Evolutionary conservation across 2,113 vertebrate species (phyloP).

Genomic region (Phyllopteryx taeniolatus): DNA sequence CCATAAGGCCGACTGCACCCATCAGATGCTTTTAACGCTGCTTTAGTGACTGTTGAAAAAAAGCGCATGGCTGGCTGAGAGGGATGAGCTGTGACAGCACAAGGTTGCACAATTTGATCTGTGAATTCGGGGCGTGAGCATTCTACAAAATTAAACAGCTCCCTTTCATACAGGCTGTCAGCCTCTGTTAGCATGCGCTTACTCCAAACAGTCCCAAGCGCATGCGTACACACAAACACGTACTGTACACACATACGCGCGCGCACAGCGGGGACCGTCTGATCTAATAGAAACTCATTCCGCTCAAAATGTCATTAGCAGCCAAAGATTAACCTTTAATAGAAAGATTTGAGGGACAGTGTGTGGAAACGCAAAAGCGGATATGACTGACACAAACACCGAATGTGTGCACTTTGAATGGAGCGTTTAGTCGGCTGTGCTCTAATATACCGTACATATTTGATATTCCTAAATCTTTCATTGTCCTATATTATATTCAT

Average conservation of each 20-base stretch:
- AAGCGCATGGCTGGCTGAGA: conserved; percentile 4
- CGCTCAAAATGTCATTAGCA: conserved; percentile 8
- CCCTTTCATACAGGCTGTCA: conserved; percentile 6
- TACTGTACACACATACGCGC: not conserved
- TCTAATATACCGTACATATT: not conserved
- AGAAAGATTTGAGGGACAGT: not conserved
- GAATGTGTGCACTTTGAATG: not conserved
- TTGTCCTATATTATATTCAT: not conserved
- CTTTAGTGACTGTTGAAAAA: not conserved
- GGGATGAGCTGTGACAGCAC: not conserved
- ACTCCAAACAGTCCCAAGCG: not conserved
- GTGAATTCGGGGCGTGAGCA: conserved; percentile 12
- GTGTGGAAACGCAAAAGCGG: not conserved
- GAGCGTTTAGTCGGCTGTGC: not conserved
- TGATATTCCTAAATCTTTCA: no score
- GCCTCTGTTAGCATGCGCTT: not conserved
- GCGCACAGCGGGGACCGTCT: not conserved
- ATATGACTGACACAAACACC: not conserved
- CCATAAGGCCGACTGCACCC: conserved; percentile 8
- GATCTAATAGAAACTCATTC: conserved; percentile 5
- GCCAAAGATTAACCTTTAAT: conserved; percentile 8
- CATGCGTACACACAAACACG: not conserved
- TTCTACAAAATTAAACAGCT: conserved; percentile 8
- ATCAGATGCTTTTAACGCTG: conserved; percentile 11
- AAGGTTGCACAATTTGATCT: conserved; percentile 11